Evolutionary conservation across 92 coral and sea anemone species (phyloP).

Genomic region (Scolanthus callimorphus): DNA sequence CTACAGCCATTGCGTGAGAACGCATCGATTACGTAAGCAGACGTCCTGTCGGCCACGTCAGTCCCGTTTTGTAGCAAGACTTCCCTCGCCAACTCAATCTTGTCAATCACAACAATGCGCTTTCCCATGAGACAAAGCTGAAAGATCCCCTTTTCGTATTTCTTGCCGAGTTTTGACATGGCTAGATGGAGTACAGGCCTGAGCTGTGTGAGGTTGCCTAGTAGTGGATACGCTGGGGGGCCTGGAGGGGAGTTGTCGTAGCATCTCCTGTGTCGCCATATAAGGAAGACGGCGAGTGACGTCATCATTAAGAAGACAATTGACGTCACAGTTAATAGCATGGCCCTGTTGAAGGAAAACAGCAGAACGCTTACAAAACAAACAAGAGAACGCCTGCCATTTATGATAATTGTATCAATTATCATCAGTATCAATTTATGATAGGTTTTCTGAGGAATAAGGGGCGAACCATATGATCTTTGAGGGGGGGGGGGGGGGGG

Average conservation of each 20-base stretch:
- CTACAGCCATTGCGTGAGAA: constrained; percentile 37
- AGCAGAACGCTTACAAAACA: no score
- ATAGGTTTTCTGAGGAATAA: no score
- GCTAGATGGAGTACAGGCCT: constrained; percentile 41
- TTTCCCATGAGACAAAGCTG: constrained; percentile 35
- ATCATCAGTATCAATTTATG: no score
- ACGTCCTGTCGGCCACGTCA: constrained; percentile 40
- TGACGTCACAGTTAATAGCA: no score
- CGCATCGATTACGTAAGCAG: constrained; percentile 48
- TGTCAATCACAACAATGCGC: constrained; percentile 31
- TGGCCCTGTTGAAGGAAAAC: no score
- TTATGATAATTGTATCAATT: no score
- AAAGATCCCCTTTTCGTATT: constrained; percentile 28
- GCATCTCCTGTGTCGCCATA: neutral
- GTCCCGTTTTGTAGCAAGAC: constrained; percentile 24
- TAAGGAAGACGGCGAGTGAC: neutral
- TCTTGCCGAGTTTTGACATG: constrained; percentile 22
- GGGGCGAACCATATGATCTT: no score
- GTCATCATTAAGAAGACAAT: neutral
- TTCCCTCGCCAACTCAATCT: constrained; percentile 26
- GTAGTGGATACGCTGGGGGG: constrained; percentile 42
- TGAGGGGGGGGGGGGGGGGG: no score
- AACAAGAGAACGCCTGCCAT: no score
- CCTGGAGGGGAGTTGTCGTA: constrained; percentile 39
- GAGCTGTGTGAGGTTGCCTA: constrained; percentile 46